Percentiles rank a stretch among this genome's conserved stretches.
Conservation (phyloP, 2,888 invertebrate species). For the Rambutsinella grinnellia region DNA sequence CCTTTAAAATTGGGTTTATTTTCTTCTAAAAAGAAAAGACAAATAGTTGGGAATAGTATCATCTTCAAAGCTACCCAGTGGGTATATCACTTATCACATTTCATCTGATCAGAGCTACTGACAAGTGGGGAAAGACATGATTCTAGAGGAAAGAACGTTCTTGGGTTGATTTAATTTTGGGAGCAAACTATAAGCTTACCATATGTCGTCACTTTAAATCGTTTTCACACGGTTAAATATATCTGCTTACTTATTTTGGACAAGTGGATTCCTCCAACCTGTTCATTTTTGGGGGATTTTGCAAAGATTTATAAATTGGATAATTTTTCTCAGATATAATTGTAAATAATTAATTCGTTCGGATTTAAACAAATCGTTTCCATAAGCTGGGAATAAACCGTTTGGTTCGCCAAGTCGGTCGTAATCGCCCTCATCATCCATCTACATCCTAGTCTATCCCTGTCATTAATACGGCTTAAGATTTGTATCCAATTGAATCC, state of each 20-base stretch:
- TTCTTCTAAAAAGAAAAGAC: background rate
- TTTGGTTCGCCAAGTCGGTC: background rate
- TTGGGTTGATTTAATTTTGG: constrained; percentile 20
- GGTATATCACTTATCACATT: constrained; percentile 19
- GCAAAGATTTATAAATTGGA: too few species aligned
- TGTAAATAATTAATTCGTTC: too few species aligned
- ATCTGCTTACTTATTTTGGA: too few species aligned
- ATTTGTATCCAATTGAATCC: constrained; percentile 4
- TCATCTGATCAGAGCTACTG: constrained; percentile 11
- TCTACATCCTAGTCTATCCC: constrained; percentile 1
- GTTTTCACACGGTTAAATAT: background rate
- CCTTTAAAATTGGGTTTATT: too few species aligned
- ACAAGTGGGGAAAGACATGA: constrained; percentile 7
- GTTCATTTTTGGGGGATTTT: too few species aligned
- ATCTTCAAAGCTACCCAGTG: background rate
- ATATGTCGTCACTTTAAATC: constrained; percentile 6
- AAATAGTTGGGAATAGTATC: background rate
- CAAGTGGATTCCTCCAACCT: too few species aligned
- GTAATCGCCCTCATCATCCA: constrained; percentile 9
- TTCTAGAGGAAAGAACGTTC: background rate
- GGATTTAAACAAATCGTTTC: too few species aligned
- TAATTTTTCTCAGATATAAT: too few species aligned
- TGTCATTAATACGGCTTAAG: constrained; percentile 13
- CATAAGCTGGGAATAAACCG: background rate
- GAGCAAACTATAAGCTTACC: constrained; percentile 10